phyloP scores from a whole-genome alignment of 2,113 vertebrate genomes.

The Lepisosteus osseus region DNA sequence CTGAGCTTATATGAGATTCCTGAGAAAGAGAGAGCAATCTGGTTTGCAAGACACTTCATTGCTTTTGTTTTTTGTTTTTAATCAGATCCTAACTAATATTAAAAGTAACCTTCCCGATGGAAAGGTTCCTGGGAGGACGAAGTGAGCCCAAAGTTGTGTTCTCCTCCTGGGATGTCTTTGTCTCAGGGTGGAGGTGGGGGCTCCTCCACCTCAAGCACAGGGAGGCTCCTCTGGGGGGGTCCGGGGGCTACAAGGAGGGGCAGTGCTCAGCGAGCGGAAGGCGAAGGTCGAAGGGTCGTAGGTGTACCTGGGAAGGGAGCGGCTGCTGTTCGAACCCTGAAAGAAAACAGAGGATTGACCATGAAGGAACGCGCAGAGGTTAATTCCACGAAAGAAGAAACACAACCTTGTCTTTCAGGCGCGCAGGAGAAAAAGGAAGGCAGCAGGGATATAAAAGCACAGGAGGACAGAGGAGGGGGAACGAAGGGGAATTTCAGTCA shows the following conservation, averaged over 20 bases:
- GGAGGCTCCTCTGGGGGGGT: conserved; percentile 77
- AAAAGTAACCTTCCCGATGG: too few relatives aligned
- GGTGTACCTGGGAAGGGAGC: conserved; percentile 70
- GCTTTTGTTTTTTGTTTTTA: too few relatives aligned
- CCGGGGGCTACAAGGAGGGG: conserved; percentile 75
- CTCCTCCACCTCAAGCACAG: conserved; percentile 69
- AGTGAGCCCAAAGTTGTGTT: too few relatives aligned
- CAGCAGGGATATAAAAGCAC: conserved; percentile 19
- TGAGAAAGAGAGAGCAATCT: conserved; percentile 30
- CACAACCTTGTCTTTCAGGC: too few relatives aligned
- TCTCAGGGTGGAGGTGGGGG: conserved; percentile 46
- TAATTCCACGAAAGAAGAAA: too few relatives aligned
- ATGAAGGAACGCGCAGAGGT: too few relatives aligned
- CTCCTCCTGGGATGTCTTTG: conserved; percentile 19
- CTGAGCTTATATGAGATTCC: conserved; percentile 25
- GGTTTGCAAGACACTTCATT: too few relatives aligned
- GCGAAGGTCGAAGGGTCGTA: conserved; percentile 85
- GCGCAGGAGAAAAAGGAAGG: too few relatives aligned
- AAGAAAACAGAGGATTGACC: conserved; percentile 20
- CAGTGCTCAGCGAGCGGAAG: conserved; percentile 83
- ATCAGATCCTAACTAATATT: too few relatives aligned
- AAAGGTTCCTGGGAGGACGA: too few relatives aligned
- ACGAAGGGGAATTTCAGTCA: neutral
- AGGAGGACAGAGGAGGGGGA: conserved; percentile 21
- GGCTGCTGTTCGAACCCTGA: conserved; percentile 69